Base-by-base conservation (phyloP, 2,797 vertebrate species). In the Sebastes cheni region DNA sequence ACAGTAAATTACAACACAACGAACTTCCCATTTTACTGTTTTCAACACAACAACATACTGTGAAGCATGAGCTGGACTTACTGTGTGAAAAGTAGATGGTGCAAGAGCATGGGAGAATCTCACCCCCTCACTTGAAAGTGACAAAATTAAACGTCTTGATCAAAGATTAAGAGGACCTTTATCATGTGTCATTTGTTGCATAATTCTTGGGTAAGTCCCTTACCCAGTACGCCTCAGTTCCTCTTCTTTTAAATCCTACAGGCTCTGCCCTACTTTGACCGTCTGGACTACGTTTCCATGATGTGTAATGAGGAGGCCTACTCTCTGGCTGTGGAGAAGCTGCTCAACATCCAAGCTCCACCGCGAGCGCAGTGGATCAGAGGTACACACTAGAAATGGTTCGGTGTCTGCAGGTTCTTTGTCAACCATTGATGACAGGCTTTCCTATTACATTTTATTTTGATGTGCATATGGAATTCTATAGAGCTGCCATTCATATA, bases 231-330 rank as follows among this genome's bases (percentile, higher is more conserved):
- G 4, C 54, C 29, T 77, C 29, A 46, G 8, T 60, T 75, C 72
- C 29, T 50, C n/a, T 65, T 82, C 7, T 82, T 22, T 74, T 54
- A 73, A n/a, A 20, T 86, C 11, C 64, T 25, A 2, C 89, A 99
- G 98, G 98, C 98, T 0, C 93, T 99, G 56, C 98, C 98, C 0
- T 99, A 99, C 89, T 99, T 99, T 4, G 98, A 99, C 93, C 96
- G 98, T 4, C 95, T 99, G 2, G 98, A 99, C 83, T 99, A 99
- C 1, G 97, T 99, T 34, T 99, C 98, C 84, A 99, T 99, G 98
- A 99, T 99, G 98, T 99, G 98, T 72, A 99, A 99, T 0, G 98
- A 99, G 62, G 91, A 99, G 86, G 97, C 97, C 2, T 99, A 99
- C 67, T 95, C 98, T 2, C 90, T 99, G 85, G 98, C 98, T 0